phyloP scores from a whole-genome alignment of 2,888 invertebrate genomes.

The Plutella xylostella region DNA sequence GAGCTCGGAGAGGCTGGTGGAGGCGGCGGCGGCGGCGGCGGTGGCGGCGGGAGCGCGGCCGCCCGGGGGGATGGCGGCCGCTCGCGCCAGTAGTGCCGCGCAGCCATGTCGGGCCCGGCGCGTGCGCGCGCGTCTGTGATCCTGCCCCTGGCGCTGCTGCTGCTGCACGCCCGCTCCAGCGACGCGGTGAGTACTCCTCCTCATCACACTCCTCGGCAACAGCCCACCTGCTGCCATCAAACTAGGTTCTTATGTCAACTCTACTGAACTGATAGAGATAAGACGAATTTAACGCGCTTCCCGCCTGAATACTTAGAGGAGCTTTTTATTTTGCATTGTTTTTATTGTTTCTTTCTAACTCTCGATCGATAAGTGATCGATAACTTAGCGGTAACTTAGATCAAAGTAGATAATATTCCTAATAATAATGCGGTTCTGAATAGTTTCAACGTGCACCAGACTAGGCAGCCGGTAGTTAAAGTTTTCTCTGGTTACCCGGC shows the following conservation, averaged over 20 bases:
- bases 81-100: slow-evolving; percentile 60
- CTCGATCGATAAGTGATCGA: too few relatives aligned
- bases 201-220: not conserved
- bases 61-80: slow-evolving; percentile 28
- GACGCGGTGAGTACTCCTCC: slow-evolving; percentile 46
- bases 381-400: too few relatives aligned
- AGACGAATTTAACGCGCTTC: slow-evolving; percentile 37
- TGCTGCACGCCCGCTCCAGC: slow-evolving; percentile 33
- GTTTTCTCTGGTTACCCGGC: too few relatives aligned
- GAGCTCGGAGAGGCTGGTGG: slow-evolving; percentile 52
- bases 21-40: slow-evolving; percentile 24
- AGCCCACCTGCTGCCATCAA: not conserved
- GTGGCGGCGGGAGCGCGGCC: slow-evolving; percentile 33
- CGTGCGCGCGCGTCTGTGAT: slow-evolving; percentile 53
- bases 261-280: slow-evolving; percentile 2
- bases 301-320: too few relatives aligned
- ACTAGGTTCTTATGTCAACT: too few relatives aligned
- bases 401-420: too few relatives aligned
- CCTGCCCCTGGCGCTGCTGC: slow-evolving; percentile 42
- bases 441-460: too few relatives aligned
- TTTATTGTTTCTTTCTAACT: too few relatives aligned
- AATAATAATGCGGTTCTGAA: too few relatives aligned
- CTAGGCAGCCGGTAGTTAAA: too few relatives aligned
- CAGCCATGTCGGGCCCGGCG: slow-evolving; percentile 68
- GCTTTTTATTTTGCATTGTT: too few relatives aligned